A percentile compares a stretch with the other conserved stretches of the same genome.
Conservation (phyloP, 2,888 invertebrate species). For the Abrostola tripartita region DNA sequence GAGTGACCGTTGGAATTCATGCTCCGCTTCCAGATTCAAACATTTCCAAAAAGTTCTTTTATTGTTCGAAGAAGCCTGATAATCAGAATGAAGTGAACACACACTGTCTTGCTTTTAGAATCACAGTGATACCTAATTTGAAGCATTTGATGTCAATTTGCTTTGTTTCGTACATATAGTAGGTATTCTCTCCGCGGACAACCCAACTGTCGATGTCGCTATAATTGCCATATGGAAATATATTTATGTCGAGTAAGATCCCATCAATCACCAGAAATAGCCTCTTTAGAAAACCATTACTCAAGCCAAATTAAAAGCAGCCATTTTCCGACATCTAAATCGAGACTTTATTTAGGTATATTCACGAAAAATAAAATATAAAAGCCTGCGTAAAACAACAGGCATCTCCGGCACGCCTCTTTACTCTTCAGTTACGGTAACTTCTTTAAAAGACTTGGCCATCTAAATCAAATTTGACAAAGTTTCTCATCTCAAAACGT, state of each 20-base stretch:
- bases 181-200: no score
- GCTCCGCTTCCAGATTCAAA: slow-evolving; percentile 18
- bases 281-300: neutral
- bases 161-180: no score
- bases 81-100: no score
- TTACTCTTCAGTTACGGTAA: slow-evolving; percentile 15
- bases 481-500: slow-evolving; percentile 43
- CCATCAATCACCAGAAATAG: no score
- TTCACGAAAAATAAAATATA: neutral
- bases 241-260: no score
- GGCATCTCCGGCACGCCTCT: slow-evolving; percentile 10
- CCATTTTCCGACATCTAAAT: neutral
- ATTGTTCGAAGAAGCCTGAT: no score
- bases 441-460: slow-evolving; percentile 39
- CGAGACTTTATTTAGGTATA: neutral
- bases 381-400: slow-evolving; percentile 6
- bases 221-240: no score
- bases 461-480: slow-evolving; percentile 51
- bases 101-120: no score
- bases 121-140: no score
- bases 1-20: slow-evolving; percentile 37
- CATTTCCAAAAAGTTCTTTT: neutral
- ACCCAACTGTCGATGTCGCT: no score
- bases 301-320: neutral
- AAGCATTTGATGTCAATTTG: no score